Evolutionary conservation across 92 coral and sea anemone genomes (phyloP).

Genomic region (Umimayanthus kanabou): DNA sequence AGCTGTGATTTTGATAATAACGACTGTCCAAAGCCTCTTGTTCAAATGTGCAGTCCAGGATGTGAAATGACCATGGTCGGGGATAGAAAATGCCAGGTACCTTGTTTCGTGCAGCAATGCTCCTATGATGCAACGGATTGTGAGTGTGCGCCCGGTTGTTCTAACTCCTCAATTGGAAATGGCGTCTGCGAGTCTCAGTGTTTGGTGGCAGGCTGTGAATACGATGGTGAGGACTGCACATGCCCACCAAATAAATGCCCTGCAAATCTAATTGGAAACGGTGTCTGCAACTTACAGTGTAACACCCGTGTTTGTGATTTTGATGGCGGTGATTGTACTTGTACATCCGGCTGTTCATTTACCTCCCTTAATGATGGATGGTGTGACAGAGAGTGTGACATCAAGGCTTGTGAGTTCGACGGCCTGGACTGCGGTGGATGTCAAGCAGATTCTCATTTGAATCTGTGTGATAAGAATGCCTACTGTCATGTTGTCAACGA

Average conservation of each 20-base stretch:
- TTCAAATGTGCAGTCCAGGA: slow-evolving; percentile 53
- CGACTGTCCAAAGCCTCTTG: slow-evolving; percentile 58
- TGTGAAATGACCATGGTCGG: slow-evolving; percentile 62
- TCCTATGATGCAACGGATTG: slow-evolving; percentile 69
- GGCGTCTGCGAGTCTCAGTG: slow-evolving; percentile 60
- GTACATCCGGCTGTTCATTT: slow-evolving; percentile 59
- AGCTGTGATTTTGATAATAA: slow-evolving; percentile 56
- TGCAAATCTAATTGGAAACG: slow-evolving; percentile 48
- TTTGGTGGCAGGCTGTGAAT: slow-evolving; percentile 54
- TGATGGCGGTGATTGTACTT: slow-evolving; percentile 72
- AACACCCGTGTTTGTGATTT: slow-evolving; percentile 54
- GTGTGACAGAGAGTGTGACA: slow-evolving; percentile 63
- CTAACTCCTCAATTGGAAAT: slow-evolving; percentile 52
- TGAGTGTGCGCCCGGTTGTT: slow-evolving; percentile 66
- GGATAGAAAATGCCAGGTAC: slow-evolving; percentile 59
- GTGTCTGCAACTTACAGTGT: slow-evolving; percentile 58
- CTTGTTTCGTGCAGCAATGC: slow-evolving; percentile 64
- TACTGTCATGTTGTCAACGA: slow-evolving; percentile 38
- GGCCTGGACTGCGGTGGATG: slow-evolving; percentile 75
- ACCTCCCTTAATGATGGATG: slow-evolving; percentile 57
- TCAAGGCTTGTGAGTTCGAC: slow-evolving; percentile 52
- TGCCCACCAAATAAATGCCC: slow-evolving; percentile 60
- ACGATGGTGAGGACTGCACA: slow-evolving; percentile 60
- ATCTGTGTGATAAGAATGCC: slow-evolving; percentile 61
- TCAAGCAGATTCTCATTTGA: slow-evolving; percentile 48